phyloP scores from a whole-genome alignment of 2,797 vertebrate genomes.

The Gambusia yucatana region DNA sequence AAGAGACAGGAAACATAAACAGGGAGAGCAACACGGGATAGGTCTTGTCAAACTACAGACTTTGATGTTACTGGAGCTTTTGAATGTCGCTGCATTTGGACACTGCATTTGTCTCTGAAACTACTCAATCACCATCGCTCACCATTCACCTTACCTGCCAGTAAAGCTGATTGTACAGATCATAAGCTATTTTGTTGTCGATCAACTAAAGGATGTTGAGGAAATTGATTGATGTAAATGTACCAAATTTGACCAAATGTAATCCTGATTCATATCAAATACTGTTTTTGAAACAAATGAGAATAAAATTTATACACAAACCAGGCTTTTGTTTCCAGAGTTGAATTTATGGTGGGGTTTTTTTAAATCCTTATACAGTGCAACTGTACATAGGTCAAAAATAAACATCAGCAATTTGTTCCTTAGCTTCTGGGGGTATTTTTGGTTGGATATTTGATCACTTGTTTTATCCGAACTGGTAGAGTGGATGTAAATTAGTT shows the following conservation, averaged over 20 bases:
- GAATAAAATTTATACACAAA: conserved; percentile 81
- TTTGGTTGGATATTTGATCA: not conserved
- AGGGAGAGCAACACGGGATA: conserved; percentile 26
- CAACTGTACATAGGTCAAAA: not conserved
- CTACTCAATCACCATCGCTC: conserved; percentile 41
- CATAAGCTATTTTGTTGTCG: conserved; percentile 82
- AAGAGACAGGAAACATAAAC: conserved; percentile 32
- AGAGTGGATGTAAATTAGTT: not conserved
- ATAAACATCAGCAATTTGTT: not conserved
- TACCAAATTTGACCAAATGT: conserved; percentile 70
- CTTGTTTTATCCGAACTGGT: not conserved
- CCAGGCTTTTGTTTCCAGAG: conserved; percentile 6
- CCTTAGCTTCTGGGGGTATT: not conserved
- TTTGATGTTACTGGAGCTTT: conserved; percentile 18
- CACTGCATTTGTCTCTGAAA: conserved; percentile 36
- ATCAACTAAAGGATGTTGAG: conserved; percentile 15
- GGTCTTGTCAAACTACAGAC: conserved; percentile 20
- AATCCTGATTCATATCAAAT: conserved; percentile 66
- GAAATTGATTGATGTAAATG: conserved; percentile 74
- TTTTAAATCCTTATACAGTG: not conserved
- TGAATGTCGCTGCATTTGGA: conserved; percentile 5
- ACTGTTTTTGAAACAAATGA: conserved; percentile 70
- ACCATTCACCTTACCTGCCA: conserved; percentile 58
- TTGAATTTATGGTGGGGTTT: not conserved
- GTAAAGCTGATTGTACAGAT: conserved; percentile 82